Conservation (phyloP, 2,797 vertebrate species). For the Melanotaenia parkinsoni region DNA sequence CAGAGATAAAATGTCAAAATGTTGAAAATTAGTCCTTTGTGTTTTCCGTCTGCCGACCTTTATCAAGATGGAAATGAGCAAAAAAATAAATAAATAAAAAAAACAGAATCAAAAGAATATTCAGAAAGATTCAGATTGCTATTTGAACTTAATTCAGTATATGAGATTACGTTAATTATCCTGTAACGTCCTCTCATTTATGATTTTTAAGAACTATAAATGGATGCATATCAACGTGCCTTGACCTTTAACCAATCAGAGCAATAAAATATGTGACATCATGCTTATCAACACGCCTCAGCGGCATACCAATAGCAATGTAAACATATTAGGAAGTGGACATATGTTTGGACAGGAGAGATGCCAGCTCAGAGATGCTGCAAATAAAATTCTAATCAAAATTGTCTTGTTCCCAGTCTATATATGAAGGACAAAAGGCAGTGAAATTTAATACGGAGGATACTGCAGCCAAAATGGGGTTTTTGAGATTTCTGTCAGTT, state of each 20-base stretch:
- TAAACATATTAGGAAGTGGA: neutral
- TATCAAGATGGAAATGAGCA: neutral
- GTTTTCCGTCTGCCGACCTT: neutral
- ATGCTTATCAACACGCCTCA: neutral
- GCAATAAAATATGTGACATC: neutral
- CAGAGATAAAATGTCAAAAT: neutral
- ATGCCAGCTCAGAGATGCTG: neutral
- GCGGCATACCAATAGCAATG: neutral
- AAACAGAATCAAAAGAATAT: neutral
- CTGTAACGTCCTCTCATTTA: neutral
- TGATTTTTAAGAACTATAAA: neutral
- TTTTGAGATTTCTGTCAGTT: neutral
- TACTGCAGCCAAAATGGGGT: neutral
- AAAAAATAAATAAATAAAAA: neutral
- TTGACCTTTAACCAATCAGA: neutral
- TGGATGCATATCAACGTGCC: neutral
- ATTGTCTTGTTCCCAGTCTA: neutral
- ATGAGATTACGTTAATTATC: neutral
- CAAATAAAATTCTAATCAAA: neutral
- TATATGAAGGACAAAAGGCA: neutral
- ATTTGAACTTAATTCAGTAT: neutral
- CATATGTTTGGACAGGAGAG: neutral
- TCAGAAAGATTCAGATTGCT: neutral
- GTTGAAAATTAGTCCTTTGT: neutral
- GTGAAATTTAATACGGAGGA: neutral